Base-by-base conservation (phyloP, 2,888 invertebrate species). In the Drosophila kanekoi region DNA sequence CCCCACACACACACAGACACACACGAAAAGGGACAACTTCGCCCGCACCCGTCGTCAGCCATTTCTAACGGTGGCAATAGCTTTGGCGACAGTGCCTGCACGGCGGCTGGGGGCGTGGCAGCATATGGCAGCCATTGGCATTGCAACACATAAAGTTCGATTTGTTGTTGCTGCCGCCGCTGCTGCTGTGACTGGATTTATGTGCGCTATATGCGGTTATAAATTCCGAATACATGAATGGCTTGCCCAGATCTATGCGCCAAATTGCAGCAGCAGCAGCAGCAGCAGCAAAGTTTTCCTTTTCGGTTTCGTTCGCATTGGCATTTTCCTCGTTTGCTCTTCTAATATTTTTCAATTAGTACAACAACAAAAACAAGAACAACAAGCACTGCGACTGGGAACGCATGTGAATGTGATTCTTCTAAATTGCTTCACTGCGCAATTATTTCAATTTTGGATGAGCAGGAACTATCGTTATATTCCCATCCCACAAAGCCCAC, bases 391-490 rank as follows among this genome's bases (percentile, higher is more conserved):
- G 56, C 16, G 28, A 16, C 32, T 45, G 57, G 44, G 49, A 75
- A 75, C 60, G 77, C 72, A 81, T 84, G 72, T 77, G 79, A 72
- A 84, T 86, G 88, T 79, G 89, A 90, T 90, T 90, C 90, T 90
- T 90, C 86, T 90, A 90, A 90, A 91, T 91, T 90, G 90, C 91
- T 91, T 90, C 89, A 90, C 75, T 90, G 90, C 83, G 87, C 90
- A 91, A 91, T 91, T 90, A 91, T 90, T 91, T 90, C 90, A 89
- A 89, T 89, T 90, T 81, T 73, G 81, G 83, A 76, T 82, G 87
- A 81, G 43, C 47, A 52, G 60, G 35, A 37, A 28, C 41, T 14
- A 59, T 28, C 20, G 47, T 38, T 45, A 47, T 28, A 28, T 28
- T 28, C 8, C 8, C 23, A 28, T 8, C 23, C 23, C 23, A 8